Evolutionary conservation across 2,888 invertebrate genomes (phyloP).

Genomic region (Gastracanthus pulcherrimus): DNA sequence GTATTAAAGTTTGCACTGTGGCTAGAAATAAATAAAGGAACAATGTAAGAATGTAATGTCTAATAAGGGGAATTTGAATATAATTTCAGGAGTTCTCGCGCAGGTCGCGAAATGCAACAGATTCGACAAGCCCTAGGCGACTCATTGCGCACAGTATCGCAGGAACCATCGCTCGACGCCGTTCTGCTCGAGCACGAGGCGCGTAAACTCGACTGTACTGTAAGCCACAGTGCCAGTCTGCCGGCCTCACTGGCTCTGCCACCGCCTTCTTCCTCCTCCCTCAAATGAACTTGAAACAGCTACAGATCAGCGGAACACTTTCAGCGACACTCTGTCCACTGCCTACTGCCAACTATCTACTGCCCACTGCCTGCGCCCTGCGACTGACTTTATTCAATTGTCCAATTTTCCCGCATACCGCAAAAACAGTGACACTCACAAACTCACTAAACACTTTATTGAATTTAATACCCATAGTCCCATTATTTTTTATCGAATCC

Average conservation of each 20-base stretch:
- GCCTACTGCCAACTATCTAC: too few relatives aligned
- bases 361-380: too few relatives aligned
- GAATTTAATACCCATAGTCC: too few relatives aligned
- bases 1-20: neutral
- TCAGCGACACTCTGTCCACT: too few relatives aligned
- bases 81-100: constrained; percentile 84
- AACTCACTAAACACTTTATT: too few relatives aligned
- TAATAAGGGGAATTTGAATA: neutral
- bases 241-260: constrained; percentile 72
- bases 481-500: too few relatives aligned
- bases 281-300: constrained; percentile 35
- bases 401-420: too few relatives aligned
- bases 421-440: too few relatives aligned
- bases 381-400: too few relatives aligned
- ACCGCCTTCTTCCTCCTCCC: constrained; percentile 60
- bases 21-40: neutral
- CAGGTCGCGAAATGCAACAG: constrained; percentile 93
- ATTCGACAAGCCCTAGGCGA: constrained; percentile 88
- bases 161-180: constrained; percentile 92
- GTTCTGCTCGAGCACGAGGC: constrained; percentile 94
- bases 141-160: constrained; percentile 88
- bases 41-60: neutral
- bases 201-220: constrained; percentile 82
- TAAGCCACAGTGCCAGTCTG: constrained; percentile 70
- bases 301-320: neutral